phyloP scores from a whole-genome alignment of 1,140 invertebrate species.

The Rhagoletis zephyria region DNA sequence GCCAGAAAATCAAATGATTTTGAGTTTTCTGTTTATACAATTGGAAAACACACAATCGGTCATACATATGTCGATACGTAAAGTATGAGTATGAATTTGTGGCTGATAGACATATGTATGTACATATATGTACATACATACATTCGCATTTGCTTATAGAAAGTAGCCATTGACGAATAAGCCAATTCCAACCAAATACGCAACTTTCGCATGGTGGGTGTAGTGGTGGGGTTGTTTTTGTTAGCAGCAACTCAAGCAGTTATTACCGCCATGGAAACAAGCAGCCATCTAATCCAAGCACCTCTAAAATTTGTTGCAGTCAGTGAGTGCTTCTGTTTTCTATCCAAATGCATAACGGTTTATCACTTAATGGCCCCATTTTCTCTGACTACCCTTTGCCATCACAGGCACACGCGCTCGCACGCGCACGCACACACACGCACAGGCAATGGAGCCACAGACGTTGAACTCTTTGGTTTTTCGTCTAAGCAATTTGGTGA shows the following conservation, averaged over 20 bases:
- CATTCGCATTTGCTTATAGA: background rate
- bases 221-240: background rate
- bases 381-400: background rate
- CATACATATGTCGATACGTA: no score
- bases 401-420: no score
- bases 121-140: background rate
- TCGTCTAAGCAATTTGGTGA: background rate
- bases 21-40: conserved; percentile 1
- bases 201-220: background rate
- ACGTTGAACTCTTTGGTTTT: conserved; percentile 47
- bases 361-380: background rate
- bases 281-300: background rate
- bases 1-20: conserved; percentile 16
- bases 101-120: background rate
- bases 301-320: background rate
- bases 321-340: conserved; percentile 29
- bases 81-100: background rate
- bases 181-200: background rate
- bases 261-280: background rate
- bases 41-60: background rate
- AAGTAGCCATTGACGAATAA: background rate
- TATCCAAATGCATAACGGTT: conserved; percentile 4
- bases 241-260: conserved; percentile 2
- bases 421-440: background rate
- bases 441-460: background rate